Percentiles rank a stretch among this genome's conserved stretches.
phyloP scores from a whole-genome alignment of 2,113 vertebrate genomes.

The Neodontobutis hainanensis region DNA sequence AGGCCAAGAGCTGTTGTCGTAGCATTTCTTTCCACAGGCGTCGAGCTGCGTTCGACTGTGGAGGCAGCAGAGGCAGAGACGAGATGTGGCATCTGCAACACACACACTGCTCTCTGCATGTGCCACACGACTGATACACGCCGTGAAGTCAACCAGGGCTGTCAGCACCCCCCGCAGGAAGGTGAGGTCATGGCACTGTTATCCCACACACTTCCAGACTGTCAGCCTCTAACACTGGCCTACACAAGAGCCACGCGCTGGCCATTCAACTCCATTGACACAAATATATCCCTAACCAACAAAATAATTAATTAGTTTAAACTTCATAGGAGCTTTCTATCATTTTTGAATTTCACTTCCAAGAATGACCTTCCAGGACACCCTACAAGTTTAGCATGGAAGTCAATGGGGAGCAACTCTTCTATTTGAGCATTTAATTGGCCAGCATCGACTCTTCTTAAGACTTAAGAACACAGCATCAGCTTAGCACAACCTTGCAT shows the following conservation, averaged over 20 bases:
- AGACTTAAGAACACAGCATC: too few relatives aligned
- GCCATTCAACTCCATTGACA: not conserved
- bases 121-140: constrained; percentile 36
- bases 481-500: too few relatives aligned
- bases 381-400: too few relatives aligned
- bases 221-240: not conserved
- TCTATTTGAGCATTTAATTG: too few relatives aligned
- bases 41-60: constrained; percentile 16
- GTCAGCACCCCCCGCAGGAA: constrained; percentile 33
- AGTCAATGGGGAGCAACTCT: too few relatives aligned
- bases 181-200: constrained; percentile 46
- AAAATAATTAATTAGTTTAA: too few relatives aligned
- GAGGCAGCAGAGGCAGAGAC: constrained; percentile 26
- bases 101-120: constrained; percentile 15
- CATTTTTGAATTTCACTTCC: too few relatives aligned
- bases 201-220: not conserved
- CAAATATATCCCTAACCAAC: not conserved
- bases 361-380: too few relatives aligned
- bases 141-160: constrained; percentile 23
- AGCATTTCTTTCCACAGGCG: constrained; percentile 17
- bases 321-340: too few relatives aligned
- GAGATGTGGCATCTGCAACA: not conserved
- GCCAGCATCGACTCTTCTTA: too few relatives aligned
- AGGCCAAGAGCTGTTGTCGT: not conserved
- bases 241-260: not conserved